Evolutionary conservation across 2,797 vertebrate genomes (phyloP).

Genomic region (Rachycentron canadum): DNA sequence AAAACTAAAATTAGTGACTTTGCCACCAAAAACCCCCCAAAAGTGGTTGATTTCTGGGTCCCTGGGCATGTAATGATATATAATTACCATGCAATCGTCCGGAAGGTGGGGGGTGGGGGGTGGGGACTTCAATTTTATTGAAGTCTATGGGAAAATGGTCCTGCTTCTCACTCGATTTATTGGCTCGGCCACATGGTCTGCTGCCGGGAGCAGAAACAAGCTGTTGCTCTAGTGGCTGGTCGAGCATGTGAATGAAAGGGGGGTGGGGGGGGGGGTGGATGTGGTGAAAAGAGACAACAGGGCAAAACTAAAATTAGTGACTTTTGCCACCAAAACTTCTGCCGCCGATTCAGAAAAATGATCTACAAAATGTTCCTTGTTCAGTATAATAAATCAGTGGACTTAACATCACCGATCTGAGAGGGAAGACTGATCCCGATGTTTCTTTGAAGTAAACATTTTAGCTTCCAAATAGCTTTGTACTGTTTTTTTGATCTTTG

Average conservation of each 20-base stretch:
- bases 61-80: too few species aligned
- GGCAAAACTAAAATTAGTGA: neutral
- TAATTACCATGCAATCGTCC: too few species aligned
- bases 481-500: conserved; percentile 46
- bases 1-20: neutral
- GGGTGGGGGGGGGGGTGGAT: too few species aligned
- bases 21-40: neutral
- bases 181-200: too few species aligned
- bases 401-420: neutral
- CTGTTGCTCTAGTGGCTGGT: conserved; percentile 32
- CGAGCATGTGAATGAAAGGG: conserved; percentile 8
- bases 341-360: neutral
- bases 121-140: too few species aligned
- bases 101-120: too few species aligned
- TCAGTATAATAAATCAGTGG: neutral
- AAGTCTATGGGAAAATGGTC: too few species aligned
- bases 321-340: neutral
- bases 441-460: conserved; percentile 40
- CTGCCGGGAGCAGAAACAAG: conserved; percentile 36
- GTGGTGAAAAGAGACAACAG: too few species aligned
- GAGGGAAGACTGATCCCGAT: neutral
- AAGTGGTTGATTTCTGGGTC: too few species aligned
- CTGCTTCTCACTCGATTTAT: too few species aligned
- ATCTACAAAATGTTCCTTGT: neutral
- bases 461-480: conserved; percentile 16